Percentiles rank a stretch among this genome's conserved stretches.
Evolutionary conservation across 2,113 vertebrate genomes (phyloP).

Genomic region (Atlantisia rogersi): DNA sequence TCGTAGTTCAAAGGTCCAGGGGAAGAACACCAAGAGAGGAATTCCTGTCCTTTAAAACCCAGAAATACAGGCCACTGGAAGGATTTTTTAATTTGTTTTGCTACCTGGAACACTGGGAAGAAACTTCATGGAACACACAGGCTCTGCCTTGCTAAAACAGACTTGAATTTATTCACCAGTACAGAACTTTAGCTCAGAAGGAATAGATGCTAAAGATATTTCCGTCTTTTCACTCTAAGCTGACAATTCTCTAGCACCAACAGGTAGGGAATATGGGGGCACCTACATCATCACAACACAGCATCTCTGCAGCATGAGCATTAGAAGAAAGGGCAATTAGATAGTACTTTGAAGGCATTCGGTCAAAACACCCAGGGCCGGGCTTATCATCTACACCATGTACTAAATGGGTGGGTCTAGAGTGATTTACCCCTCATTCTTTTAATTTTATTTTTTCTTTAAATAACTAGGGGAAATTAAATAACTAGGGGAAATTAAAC

Average conservation of each 20-base stretch:
- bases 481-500: background rate
- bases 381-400: background rate
- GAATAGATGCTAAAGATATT: background rate
- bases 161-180: background rate
- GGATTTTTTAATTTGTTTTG: background rate
- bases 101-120: background rate
- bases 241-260: background rate
- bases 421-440: background rate
- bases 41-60: background rate
- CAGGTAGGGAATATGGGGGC: background rate
- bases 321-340: background rate
- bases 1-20: background rate
- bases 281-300: background rate
- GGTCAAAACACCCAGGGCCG: background rate
- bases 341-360: background rate
- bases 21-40: background rate
- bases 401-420: background rate
- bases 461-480: too few relatives aligned
- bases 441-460: background rate
- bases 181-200: background rate
- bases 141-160: background rate
- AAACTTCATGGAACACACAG: background rate
- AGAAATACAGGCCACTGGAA: background rate
- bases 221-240: background rate
- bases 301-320: background rate